Percentiles rank a stretch among this genome's conserved stretches.
Evolutionary conservation across 2,797 vertebrate species (phyloP).

Genomic region (Myotis myotis): DNA sequence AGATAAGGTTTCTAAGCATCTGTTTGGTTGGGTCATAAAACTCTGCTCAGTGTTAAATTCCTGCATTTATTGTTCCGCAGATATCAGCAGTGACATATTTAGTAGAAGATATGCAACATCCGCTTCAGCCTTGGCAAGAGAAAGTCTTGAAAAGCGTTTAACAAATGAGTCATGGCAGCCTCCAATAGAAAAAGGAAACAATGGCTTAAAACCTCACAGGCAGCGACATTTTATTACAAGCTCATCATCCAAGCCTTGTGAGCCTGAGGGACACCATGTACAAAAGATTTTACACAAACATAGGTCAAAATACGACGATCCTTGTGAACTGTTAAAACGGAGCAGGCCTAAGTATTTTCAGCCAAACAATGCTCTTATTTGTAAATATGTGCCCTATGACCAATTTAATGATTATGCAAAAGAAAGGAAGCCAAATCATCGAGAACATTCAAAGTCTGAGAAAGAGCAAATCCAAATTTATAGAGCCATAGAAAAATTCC

Average conservation of each 20-base stretch:
- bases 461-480: constrained; percentile 75
- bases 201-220: constrained; percentile 62
- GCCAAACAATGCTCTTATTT: constrained; percentile 71
- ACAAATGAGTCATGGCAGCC: constrained; percentile 67
- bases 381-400: constrained; percentile 78
- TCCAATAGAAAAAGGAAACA: constrained; percentile 63
- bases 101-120: constrained; percentile 70
- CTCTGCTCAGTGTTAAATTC: constrained; percentile 61
- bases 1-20: constrained; percentile 32
- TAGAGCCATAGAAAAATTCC: constrained; percentile 69
- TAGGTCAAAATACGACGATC: constrained; percentile 57
- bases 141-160: constrained; percentile 67
- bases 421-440: constrained; percentile 67
- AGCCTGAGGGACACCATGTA: constrained; percentile 34
- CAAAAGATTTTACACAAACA: constrained; percentile 42
- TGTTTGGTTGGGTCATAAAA: constrained; percentile 47
- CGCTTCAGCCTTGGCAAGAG: constrained; percentile 54
- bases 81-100: constrained; percentile 69
- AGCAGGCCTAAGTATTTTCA: constrained; percentile 67
- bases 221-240: constrained; percentile 65
- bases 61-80: constrained; percentile 74
- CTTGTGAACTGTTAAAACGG: constrained; percentile 42
- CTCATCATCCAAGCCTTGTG: constrained; percentile 50
- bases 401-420: constrained; percentile 70
- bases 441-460: constrained; percentile 56